phyloP scores from a whole-genome alignment of 2,113 vertebrate species.

The Myocastor coypus region DNA sequence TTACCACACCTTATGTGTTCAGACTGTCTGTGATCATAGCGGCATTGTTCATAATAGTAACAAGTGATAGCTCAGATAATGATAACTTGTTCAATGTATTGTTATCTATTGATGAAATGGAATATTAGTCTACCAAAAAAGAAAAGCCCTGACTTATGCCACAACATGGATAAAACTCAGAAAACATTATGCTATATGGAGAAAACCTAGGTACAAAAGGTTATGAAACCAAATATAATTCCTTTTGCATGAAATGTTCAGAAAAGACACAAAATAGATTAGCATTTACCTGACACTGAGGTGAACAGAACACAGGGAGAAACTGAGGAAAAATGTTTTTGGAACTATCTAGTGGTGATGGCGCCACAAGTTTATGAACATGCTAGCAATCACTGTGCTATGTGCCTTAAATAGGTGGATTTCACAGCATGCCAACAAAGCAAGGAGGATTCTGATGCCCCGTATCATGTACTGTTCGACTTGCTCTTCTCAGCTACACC shows the following conservation, averaged over 20 bases:
- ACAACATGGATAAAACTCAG: background rate
- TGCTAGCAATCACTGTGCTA: background rate
- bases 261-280: background rate
- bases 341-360: background rate
- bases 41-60: background rate
- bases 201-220: background rate
- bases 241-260: background rate
- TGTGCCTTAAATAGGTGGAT: background rate
- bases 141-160: background rate
- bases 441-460: background rate
- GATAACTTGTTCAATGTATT: background rate
- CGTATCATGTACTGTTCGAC: background rate
- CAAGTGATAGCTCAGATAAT: conserved; percentile 28
- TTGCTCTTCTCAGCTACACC: background rate
- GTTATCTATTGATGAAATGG: background rate
- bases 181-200: background rate
- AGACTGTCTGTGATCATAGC: background rate
- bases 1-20: background rate
- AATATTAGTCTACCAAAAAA: conserved; percentile 7
- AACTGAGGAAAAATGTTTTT: background rate
- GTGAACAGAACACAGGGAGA: background rate
- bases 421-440: conserved; percentile 19
- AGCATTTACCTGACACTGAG: background rate
- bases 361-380: background rate
- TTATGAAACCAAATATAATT: background rate